Base-by-base conservation (phyloP, 2,888 invertebrate species). In the Podabrus alpinus region DNA sequence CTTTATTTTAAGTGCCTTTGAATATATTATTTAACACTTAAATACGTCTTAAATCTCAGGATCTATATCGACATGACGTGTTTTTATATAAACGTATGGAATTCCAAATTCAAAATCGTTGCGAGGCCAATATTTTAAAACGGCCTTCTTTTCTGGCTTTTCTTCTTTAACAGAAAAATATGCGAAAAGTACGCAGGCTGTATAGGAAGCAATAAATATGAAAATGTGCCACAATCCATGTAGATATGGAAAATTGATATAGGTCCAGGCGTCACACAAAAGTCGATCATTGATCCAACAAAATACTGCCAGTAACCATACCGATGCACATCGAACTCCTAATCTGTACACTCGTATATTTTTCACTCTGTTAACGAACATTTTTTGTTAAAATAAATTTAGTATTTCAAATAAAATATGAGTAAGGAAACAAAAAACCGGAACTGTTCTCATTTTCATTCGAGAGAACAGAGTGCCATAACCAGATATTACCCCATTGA, bases 141-240 rank as follows among this genome's bases (percentile, higher is more conserved):
- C 88, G 0, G 94, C 93, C 70, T 90, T 90, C 79, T 92, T 91
- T 71, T 94, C 92, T 1, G 94, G 94, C 75, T 90, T 89, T 83
- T 94, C 94, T 68, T 92, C 92, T 71, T 90, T 89, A 0, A 94
- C 94, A 81, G 93, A 92, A 85, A 95, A 94, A 85, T 94, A 95
- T 0, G 95, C 94, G 83, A 93, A 94, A 0, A 95, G 89, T 7
- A 95, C 94, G 15, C 94, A 89, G 13, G 92, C 92, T 5, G 94
- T 93, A 82, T 95, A 95, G 29, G 93, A 91, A 0, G 94, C 92
- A 68, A 95, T 93, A 83, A 94, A 94, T 79, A 94, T 94, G 70
- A 95, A 91, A 13, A 95, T 88, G 85, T 95, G 95, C 95, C 95
- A 95, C 15, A 94, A 89, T 11, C 94, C 94, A 85, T 95, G 95